Conservation (phyloP, 2,113 vertebrate species). For the Tyrannus savana region DNA sequence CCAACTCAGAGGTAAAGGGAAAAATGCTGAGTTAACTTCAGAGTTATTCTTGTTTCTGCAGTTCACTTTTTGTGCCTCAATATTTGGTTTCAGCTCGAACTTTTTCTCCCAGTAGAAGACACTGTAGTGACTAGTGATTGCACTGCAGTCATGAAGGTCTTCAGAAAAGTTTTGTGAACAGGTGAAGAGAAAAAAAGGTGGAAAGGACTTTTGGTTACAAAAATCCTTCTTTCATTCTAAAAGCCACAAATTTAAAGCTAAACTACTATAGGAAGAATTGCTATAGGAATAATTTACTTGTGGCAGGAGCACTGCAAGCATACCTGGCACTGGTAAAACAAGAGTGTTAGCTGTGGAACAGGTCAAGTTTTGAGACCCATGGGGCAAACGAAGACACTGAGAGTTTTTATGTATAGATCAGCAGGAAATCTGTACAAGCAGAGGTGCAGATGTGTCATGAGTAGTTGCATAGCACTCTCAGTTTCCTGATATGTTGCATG, state of each 20-base stretch:
- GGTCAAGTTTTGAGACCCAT: background rate
- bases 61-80: background rate
- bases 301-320: rapidly evolving
- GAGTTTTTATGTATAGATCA: background rate
- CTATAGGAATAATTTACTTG: background rate
- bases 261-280: background rate
- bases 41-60: background rate
- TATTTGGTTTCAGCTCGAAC: background rate
- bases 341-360: background rate
- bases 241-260: background rate
- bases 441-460: background rate
- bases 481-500: background rate
- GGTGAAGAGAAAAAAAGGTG: background rate
- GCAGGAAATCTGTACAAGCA: background rate
- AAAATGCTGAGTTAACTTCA: background rate
- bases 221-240: background rate
- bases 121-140: background rate
- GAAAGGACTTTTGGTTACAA: background rate
- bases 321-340: background rate
- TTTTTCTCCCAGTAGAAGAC: background rate
- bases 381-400: background rate
- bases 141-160: background rate
- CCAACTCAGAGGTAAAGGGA: background rate
- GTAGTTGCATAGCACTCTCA: background rate
- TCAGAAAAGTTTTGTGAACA: background rate